These are phyloP conservation scores for Muscicapa adusta DNA, from an alignment of 2,113 vertebrate genomes.

Conservation along the genomic window DNA sequence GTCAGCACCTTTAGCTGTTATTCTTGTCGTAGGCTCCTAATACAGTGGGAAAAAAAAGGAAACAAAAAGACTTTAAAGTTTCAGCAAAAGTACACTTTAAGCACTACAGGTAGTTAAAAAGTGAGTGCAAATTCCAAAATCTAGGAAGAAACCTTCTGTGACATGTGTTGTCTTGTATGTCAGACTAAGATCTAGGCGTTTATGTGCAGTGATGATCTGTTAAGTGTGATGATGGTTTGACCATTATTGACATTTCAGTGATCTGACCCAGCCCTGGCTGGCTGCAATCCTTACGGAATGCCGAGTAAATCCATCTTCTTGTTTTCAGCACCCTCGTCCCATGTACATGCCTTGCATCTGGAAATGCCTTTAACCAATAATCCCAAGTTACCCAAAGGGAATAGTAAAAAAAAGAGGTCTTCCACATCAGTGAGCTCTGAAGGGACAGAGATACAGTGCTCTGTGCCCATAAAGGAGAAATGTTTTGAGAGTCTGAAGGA, in stretches of 20 bases:
- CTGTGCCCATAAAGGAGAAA: constrained; percentile 59
- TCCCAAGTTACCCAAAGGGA: constrained; percentile 66
- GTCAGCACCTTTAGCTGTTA: neutral
- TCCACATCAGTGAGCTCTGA: constrained; percentile 68
- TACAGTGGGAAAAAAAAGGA: neutral
- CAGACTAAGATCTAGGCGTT: neutral
- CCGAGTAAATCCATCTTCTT: constrained; percentile 51
- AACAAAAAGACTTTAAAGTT: neutral
- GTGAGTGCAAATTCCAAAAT: neutral
- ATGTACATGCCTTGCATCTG: constrained; percentile 64
- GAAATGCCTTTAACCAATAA: constrained; percentile 61
- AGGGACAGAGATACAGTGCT: constrained; percentile 59
- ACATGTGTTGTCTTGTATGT: neutral
- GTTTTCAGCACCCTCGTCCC: constrained; percentile 56
- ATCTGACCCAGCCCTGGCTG: neutral
- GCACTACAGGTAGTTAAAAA: neutral
- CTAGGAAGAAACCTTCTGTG: neutral
- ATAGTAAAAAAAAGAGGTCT: constrained; percentile 65
- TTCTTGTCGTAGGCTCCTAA: accelerated
- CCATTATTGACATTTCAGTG: neutral
- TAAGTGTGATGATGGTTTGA: neutral
- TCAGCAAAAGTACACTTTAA: neutral
- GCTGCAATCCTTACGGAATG: neutral
- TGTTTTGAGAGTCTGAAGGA: constrained; percentile 70
- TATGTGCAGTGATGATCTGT: neutral